A percentile compares a stretch with the other conserved stretches of the same genome.
These are phyloP conservation scores for Hozukius guyotensis DNA, from an alignment of 2,797 vertebrate genomes.

Conservation along the genomic window DNA sequence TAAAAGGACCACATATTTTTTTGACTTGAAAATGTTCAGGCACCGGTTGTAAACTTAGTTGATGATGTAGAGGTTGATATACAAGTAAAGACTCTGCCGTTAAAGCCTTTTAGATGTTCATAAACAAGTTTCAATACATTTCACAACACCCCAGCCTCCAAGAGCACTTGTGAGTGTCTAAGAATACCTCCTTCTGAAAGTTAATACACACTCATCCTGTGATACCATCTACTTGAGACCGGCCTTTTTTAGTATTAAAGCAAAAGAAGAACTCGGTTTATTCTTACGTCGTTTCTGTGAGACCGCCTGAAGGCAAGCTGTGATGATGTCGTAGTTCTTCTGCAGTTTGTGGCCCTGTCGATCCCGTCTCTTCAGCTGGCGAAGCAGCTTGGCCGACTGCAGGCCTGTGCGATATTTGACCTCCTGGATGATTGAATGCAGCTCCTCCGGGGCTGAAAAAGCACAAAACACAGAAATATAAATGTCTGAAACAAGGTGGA, in stretches of 20 bases:
- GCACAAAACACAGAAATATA: not conserved
- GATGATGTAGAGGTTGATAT: not conserved
- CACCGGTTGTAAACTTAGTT: not conserved
- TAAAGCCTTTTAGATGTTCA: not conserved
- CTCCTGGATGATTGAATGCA: slow-evolving; percentile 88
- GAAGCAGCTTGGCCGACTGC: slow-evolving; percentile 92
- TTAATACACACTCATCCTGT: not conserved
- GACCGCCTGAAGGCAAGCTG: slow-evolving; percentile 94
- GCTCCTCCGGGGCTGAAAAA: slow-evolving; percentile 83
- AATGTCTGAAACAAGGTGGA: not conserved
- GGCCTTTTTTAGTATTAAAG: not conserved
- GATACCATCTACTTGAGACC: too few species aligned
- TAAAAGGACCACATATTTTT: not conserved
- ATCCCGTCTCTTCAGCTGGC: slow-evolving; percentile 93
- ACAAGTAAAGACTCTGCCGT: not conserved
- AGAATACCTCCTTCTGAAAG: not conserved
- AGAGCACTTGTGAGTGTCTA: not conserved
- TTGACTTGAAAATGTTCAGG: not conserved
- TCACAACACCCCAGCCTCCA: not conserved
- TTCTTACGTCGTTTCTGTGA: slow-evolving; percentile 95
- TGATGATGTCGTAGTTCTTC: slow-evolving; percentile 94
- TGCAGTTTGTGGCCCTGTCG: slow-evolving; percentile 89
- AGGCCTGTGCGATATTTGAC: slow-evolving; percentile 88
- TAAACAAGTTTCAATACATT: not conserved
- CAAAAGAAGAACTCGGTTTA: not conserved